Evolutionary conservation across 35 echinoderm and acorn worm genomes (phyloP).

Genomic region (Heliocidaris erythrogramma): DNA sequence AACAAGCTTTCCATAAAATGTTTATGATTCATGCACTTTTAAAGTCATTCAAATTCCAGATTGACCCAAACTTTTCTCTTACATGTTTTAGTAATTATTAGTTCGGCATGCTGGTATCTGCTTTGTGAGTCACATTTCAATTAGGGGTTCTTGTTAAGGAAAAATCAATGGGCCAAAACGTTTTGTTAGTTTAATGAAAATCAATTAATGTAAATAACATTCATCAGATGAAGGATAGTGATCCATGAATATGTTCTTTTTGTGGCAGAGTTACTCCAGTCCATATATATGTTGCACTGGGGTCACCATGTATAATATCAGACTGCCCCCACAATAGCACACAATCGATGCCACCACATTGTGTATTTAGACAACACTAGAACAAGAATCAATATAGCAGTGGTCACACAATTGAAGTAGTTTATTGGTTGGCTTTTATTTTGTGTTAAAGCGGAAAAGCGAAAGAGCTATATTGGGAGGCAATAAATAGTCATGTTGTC

Average conservation of each 20-base stretch:
- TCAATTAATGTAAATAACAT: not conserved
- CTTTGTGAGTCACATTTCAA: not conserved
- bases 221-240: not conserved
- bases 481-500: constrained; percentile 6
- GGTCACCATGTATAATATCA: not conserved
- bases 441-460: not conserved
- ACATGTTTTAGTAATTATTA: not conserved
- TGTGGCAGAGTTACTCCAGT: not conserved
- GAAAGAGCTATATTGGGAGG: not conserved
- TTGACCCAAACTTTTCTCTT: not conserved
- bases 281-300: not conserved
- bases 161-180: not conserved
- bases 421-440: not conserved
- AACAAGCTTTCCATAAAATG: not conserved
- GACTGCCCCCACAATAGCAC: not conserved
- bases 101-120: not conserved
- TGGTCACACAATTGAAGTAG: constrained; percentile 4
- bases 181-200: not conserved
- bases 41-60: not conserved
- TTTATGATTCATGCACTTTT: not conserved
- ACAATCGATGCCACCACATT: constrained; percentile 4
- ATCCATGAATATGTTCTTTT: not conserved
- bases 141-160: not conserved
- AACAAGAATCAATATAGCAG: constrained; percentile 12
- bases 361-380: not conserved